These are phyloP conservation scores for Willowsia nigromaculata DNA, from an alignment of 2,888 invertebrate species.

Conservation along the genomic window DNA sequence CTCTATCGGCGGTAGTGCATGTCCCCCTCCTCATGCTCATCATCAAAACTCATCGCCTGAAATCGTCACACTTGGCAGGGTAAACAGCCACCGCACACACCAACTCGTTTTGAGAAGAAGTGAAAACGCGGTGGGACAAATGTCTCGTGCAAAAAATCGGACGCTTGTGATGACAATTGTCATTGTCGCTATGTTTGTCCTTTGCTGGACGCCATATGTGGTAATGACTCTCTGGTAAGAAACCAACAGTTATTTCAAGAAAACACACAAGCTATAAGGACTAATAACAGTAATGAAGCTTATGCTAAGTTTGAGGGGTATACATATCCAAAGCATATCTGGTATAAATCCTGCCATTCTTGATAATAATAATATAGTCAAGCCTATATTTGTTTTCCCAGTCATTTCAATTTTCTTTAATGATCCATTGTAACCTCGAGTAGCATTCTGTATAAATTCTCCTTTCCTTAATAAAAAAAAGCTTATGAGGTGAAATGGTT, in stretches of 20 bases:
- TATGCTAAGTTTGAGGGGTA: too few relatives aligned
- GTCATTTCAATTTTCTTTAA: too few relatives aligned
- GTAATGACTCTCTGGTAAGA: slow-evolving; percentile 68
- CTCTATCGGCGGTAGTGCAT: not conserved
- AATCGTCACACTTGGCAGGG: slow-evolving; percentile 1
- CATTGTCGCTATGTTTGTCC: slow-evolving; percentile 87
- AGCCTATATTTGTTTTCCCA: too few relatives aligned
- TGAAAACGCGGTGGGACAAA: slow-evolving; percentile 81
- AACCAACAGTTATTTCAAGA: too few relatives aligned
- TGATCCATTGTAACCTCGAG: too few relatives aligned
- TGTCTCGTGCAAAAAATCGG: slow-evolving; percentile 86
- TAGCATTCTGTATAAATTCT: too few relatives aligned
- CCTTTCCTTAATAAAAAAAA: too few relatives aligned
- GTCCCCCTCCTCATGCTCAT: not conserved
- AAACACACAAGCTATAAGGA: not conserved
- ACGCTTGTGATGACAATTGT: slow-evolving; percentile 89
- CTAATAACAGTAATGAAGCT: too few relatives aligned
- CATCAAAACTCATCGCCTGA: slow-evolving; percentile 26
- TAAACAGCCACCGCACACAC: slow-evolving; percentile 43
- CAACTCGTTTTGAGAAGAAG: slow-evolving; percentile 65
- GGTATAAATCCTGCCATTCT: too few relatives aligned
- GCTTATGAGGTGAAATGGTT: too few relatives aligned
- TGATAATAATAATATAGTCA: too few relatives aligned
- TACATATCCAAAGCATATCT: too few relatives aligned
- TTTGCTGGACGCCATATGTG: slow-evolving; percentile 88